Evolutionary conservation across 2,888 invertebrate genomes (phyloP), one percentile per base, ranked within the genome.

Genomic region (Rhaphigaster nebulosa): DNA sequence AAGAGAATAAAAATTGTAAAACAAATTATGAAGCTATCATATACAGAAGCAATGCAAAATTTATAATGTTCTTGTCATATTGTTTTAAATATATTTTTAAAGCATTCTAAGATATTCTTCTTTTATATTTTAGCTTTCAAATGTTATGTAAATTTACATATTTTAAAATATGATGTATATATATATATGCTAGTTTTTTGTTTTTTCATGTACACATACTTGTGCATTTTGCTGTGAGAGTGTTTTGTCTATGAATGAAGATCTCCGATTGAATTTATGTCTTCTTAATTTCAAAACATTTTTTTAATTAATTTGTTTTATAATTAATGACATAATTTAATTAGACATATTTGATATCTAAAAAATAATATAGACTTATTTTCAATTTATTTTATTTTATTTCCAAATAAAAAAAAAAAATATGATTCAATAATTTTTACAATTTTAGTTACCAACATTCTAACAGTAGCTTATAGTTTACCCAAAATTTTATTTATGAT

Each of bases 161-260:
- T 89, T 89, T 89, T 89, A 89, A 89, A 89, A 89, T 76, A 89
- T 89, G 89, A 89, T 89, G 89, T 89, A 89, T 70, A 70, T 89
- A 70, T 89, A 41, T 70, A 70, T 41, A 20, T 89, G 41, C 65
- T 65, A 65, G 65, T 80, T 89, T 89, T 89, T 60, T 52, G 38
- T 29, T 65, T 76, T 52, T 70, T 41, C 65, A 29, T 89, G 70
- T 89, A 45, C 76, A 76, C 80, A 54, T 65, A 76, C 89, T 45
- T 76, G 70, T 70, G 38, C 41, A 65, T 76, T 88, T 56, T 56
- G 41, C 41, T 88, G 60, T 88, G 60, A 84, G 84, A 84, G 41
- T 88, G 60, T 41, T 88, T 29, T 60, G 54, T 54, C 54, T 87
- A 52, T 65, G 88, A 60, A n/a, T 88, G 88, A 88, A 56, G 80